Evolutionary conservation across 2,113 vertebrate genomes (phyloP).

Genomic region (Bubo scandiacus): DNA sequence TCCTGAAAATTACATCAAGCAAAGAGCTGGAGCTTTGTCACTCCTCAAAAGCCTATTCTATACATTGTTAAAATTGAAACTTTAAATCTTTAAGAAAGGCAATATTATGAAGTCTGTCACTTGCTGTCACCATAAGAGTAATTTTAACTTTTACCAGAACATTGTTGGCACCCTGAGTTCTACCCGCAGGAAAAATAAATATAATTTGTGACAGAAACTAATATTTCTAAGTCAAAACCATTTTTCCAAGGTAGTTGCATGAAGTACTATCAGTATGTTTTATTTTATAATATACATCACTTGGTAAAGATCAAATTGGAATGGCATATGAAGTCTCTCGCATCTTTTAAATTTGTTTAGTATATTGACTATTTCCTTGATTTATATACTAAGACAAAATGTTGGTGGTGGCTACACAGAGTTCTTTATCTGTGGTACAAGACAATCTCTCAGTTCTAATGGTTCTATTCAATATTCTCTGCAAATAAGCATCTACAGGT

Average conservation of each 20-base stretch:
- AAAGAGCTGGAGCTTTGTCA: background rate
- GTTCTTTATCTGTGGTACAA: background rate
- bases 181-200: constrained; percentile 17
- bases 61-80: constrained; percentile 3
- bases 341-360: background rate
- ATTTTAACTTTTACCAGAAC: constrained; percentile 38
- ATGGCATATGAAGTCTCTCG: background rate
- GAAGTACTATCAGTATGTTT: background rate
- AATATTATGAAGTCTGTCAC: constrained; percentile 32
- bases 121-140: constrained; percentile 21
- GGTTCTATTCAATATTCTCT: background rate
- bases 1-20: background rate
- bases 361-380: background rate
- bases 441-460: background rate
- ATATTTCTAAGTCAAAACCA: constrained; percentile 36
- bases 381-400: background rate
- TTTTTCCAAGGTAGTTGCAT: background rate
- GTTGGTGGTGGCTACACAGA: background rate
- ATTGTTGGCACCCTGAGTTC: background rate
- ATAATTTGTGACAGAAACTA: constrained; percentile 29
- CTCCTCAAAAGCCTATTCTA: background rate
- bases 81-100: constrained; percentile 2
- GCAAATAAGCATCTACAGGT: constrained; percentile 29
- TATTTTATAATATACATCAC: background rate
- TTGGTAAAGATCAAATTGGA: constrained; percentile 18